These are phyloP conservation scores for Stylophora pistillata DNA, from an alignment of 64 coral and sea anemone species.

Conservation along the genomic window DNA sequence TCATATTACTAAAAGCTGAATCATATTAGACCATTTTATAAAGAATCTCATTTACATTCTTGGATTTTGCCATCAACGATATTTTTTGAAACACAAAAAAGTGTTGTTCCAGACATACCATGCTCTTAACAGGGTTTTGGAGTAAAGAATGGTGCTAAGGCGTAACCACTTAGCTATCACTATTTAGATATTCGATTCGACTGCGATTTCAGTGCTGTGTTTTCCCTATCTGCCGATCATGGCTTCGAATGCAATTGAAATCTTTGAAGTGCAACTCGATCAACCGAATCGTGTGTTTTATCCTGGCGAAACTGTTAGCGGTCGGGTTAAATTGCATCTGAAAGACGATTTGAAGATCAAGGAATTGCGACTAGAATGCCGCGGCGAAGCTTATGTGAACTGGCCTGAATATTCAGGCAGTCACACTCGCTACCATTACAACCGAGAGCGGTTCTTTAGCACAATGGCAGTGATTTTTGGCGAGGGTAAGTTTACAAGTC, in stretches of 20 bases:
- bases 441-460: slow-evolving; percentile 54
- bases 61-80: neutral
- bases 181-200: too few species aligned
- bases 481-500: neutral
- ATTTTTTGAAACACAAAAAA: neutral
- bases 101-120: too few species aligned
- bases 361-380: slow-evolving; percentile 67
- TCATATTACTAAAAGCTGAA: neutral
- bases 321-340: slow-evolving; percentile 51
- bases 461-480: slow-evolving; percentile 43
- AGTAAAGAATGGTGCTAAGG: neutral
- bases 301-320: slow-evolving; percentile 57
- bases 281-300: slow-evolving; percentile 41
- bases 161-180: too few species aligned
- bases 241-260: neutral
- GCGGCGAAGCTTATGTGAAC: slow-evolving; percentile 60
- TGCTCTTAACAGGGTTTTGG: neutral
- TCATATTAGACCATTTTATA: neutral
- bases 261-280: slow-evolving; percentile 66
- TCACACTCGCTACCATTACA: slow-evolving; percentile 68
- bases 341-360: slow-evolving; percentile 56
- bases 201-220: too few species aligned
- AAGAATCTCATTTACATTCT: neutral
- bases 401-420: slow-evolving; percentile 70
- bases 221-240: neutral